Percentiles rank a stretch among this genome's conserved stretches.
phyloP scores from a whole-genome alignment of 2,888 invertebrate genomes.

The Synergus gifuensis region DNA sequence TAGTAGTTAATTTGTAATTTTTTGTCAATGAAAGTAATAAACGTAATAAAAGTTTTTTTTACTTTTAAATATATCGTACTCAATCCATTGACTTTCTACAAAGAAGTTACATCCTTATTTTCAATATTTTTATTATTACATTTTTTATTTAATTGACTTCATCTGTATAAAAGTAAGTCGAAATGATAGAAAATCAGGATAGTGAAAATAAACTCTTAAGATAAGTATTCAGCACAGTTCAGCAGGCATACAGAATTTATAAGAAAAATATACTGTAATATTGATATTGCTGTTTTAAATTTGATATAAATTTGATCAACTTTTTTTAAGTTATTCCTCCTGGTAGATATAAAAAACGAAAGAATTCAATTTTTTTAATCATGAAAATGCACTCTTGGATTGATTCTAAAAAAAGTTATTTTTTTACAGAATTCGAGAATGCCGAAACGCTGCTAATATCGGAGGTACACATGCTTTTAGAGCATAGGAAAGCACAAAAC shows the following conservation, averaged over 20 bases:
- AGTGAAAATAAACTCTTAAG: no score
- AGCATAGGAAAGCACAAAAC: slow-evolving; percentile 98
- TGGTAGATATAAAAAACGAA: background rate
- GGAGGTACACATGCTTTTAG: slow-evolving; percentile 96
- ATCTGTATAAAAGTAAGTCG: no score
- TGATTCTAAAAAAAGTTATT: slow-evolving; percentile 1
- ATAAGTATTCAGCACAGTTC: no score
- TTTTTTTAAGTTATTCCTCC: background rate
- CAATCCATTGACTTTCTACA: no score
- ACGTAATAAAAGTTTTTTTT: background rate
- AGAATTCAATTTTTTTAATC: background rate
- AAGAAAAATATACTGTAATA: no score
- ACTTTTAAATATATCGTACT: background rate
- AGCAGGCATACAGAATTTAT: no score
- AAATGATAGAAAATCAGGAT: no score
- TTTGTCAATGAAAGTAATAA: background rate
- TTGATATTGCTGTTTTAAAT: background rate
- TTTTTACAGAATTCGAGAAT: slow-evolving; percentile 93
- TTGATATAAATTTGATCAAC: background rate
- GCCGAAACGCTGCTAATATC: slow-evolving; percentile 98
- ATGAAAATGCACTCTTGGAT: background rate
- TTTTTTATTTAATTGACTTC: no score
- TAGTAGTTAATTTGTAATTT: slow-evolving; percentile 39
- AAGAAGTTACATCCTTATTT: no score
- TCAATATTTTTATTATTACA: no score